Percentiles rank a stretch among this genome's conserved stretches.
These are phyloP conservation scores for Scaptomyza parva DNA, from an alignment of 2,888 invertebrate genomes.

Conservation along the genomic window DNA sequence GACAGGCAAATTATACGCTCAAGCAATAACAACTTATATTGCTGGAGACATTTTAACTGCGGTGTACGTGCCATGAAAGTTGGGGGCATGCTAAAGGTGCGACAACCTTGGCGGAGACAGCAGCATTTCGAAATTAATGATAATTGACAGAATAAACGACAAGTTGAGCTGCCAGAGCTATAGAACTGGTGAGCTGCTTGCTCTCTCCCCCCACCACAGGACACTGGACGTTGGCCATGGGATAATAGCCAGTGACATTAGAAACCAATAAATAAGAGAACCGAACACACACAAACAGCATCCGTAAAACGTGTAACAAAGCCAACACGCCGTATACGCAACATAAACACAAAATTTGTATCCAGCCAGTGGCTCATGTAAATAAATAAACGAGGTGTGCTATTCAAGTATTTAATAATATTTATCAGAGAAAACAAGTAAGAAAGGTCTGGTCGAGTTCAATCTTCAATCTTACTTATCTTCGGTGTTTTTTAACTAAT, in stretches of 20 bases:
- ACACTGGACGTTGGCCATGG: slow-evolving; percentile 30
- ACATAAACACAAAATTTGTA: slow-evolving; percentile 17
- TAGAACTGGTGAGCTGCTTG: slow-evolving; percentile 47
- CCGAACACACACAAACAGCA: slow-evolving; percentile 56
- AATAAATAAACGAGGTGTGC: background rate
- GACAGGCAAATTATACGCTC: slow-evolving; percentile 53
- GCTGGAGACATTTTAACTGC: slow-evolving; percentile 50
- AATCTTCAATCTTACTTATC: too few species aligned
- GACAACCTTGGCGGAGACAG: slow-evolving; percentile 63
- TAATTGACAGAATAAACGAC: slow-evolving; percentile 82
- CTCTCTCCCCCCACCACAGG: background rate
- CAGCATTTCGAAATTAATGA: slow-evolving; percentile 76
- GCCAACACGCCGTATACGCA: slow-evolving; percentile 37
- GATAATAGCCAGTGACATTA: slow-evolving; percentile 68
- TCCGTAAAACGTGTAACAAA: slow-evolving; percentile 28
- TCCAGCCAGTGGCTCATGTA: slow-evolving; percentile 4
- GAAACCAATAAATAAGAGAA: slow-evolving; percentile 74
- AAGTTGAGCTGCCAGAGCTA: slow-evolving; percentile 71
- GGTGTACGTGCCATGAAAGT: slow-evolving; percentile 39
- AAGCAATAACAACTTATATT: slow-evolving; percentile 73
- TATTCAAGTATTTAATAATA: background rate
- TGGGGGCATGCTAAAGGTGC: slow-evolving; percentile 57
- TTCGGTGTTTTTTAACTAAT: too few species aligned
- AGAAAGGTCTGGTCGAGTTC: too few species aligned
- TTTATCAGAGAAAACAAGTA: too few species aligned